Conservation (phyloP, 2,797 vertebrate genomes). For the Allobates femoralis region DNA sequence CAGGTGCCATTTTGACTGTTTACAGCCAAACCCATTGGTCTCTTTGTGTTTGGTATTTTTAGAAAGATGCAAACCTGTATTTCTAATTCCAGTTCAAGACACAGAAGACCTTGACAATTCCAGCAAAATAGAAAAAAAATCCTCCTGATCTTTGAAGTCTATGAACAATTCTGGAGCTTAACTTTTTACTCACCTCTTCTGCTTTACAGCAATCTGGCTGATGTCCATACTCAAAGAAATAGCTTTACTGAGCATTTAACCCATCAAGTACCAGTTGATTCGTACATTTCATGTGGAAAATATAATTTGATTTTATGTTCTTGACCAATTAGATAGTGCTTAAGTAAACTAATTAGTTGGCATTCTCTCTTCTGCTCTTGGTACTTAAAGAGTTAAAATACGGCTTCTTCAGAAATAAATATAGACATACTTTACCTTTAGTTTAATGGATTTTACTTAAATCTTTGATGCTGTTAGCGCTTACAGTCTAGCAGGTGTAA, state of each 20-base stretch:
- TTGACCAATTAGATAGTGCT: not conserved
- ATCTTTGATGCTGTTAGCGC: conserved; percentile 72
- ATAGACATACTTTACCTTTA: conserved; percentile 77
- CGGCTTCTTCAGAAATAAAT: conserved; percentile 72
- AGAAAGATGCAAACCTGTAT: conserved; percentile 79
- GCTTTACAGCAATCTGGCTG: conserved; percentile 73
- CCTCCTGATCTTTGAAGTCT: conserved; percentile 70
- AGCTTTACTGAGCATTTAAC: conserved; percentile 81
- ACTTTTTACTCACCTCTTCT: conserved; percentile 89
- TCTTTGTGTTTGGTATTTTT: conserved; percentile 67
- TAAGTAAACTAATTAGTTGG: conserved; percentile 38
- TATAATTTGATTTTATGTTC: conserved; percentile 51
- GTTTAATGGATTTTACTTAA: conserved; percentile 74
- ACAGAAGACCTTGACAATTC: conserved; percentile 23
- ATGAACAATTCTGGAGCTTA: conserved; percentile 76
- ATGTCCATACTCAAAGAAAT: conserved; percentile 79
- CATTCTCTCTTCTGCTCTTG: conserved; percentile 66
- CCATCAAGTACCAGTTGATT: conserved; percentile 70
- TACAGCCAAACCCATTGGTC: conserved; percentile 42
- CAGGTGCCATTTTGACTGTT: not conserved
- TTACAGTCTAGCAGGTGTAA: conserved; percentile 69
- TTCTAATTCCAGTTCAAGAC: conserved; percentile 37
- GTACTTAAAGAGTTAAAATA: conserved; percentile 79
- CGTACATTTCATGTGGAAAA: not conserved
- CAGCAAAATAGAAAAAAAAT: conserved; percentile 10